Base-by-base conservation (phyloP, 2,888 invertebrate genomes). In the Drosophila colorata region DNA sequence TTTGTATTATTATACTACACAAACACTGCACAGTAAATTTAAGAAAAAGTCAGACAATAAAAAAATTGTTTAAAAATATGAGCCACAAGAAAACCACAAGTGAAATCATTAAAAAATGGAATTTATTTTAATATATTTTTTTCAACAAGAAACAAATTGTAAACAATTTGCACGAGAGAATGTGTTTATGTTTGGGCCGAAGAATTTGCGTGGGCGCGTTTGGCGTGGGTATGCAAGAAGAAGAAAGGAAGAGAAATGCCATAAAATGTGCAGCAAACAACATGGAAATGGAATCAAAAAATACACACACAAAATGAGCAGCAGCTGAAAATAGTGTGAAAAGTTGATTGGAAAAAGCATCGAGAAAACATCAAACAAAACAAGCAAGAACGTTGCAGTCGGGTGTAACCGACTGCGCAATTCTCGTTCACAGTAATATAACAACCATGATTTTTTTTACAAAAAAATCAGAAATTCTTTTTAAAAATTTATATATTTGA, bases 291-390 rank as follows among this genome's bases (percentile, higher is more conserved):
- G 18, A 53, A 49, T 16, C 47, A 14, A 40, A 37, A 44, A 38
- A 51, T n/a, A n/a, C 11, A 60, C 25, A 43, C 41, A 47, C 38
- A 13, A 56, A 64, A 73, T 38, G 74, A 73, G 64, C 69, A 73
- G 55, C 60, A 63, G 52, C 61, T 51, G 61, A 55, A 75, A 70
- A 66, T 16, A 41, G 61, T 79, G 75, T 70, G 69, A 57, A 68
- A 74, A 76, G 58, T 74, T 68, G 67, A 85, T 85, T 85, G 86
- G 59, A 80, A 83, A 75, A 75, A 58, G 44, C 74, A 82, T 82
- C 69, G 79, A 79, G 77, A 79, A 71, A 81, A 75, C 71, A 76
- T 75, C 78, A 83, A 77, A 77, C 74, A 63, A 68, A 59, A 57
- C 49, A 44, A 64, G 31, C 40, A 57, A 51, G n/a, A n/a, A n/a